phyloP scores from a whole-genome alignment of 1,140 invertebrate genomes.

The Hyposmocoma kahamanoa region DNA sequence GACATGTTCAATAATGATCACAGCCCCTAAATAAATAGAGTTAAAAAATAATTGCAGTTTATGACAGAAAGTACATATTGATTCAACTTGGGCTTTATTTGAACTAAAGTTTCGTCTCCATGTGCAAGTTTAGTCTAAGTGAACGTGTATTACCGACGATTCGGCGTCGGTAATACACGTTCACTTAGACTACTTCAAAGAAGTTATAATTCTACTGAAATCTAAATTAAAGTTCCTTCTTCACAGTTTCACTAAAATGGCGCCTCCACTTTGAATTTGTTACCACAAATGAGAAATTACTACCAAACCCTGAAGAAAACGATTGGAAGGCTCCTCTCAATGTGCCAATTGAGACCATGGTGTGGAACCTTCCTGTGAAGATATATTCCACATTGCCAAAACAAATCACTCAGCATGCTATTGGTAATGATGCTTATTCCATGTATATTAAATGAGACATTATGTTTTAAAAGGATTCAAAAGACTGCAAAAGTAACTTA shows the following conservation, averaged over 20 bases:
- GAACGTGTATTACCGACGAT: too few species aligned
- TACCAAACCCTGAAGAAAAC: slow-evolving; percentile 62
- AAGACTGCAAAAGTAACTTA: neutral
- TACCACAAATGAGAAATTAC: slow-evolving; percentile 77
- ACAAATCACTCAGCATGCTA: slow-evolving; percentile 78
- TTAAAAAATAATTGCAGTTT: too few species aligned
- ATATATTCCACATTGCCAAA: slow-evolving; percentile 92
- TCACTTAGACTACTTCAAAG: too few species aligned
- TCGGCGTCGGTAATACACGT: too few species aligned
- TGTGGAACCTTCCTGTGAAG: slow-evolving; percentile 96
- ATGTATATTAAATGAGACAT: slow-evolving; percentile 56
- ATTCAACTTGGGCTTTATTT: too few species aligned
- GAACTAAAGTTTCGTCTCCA: too few species aligned
- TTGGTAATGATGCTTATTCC: slow-evolving; percentile 65
- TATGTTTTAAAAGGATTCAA: neutral
- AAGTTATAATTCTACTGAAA: too few species aligned
- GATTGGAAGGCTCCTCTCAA: slow-evolving; percentile 89
- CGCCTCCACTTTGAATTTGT: slow-evolving; percentile 98
- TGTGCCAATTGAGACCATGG: slow-evolving; percentile 96
- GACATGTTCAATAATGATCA: too few species aligned
- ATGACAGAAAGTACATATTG: too few species aligned
- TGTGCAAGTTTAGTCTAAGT: too few species aligned
- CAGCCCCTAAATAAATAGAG: too few species aligned
- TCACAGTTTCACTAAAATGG: slow-evolving; percentile 90
- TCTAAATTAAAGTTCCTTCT: too few species aligned